phyloP scores from a whole-genome alignment of 64 coral and sea anemone genomes.

The Orbicella faveolata region DNA sequence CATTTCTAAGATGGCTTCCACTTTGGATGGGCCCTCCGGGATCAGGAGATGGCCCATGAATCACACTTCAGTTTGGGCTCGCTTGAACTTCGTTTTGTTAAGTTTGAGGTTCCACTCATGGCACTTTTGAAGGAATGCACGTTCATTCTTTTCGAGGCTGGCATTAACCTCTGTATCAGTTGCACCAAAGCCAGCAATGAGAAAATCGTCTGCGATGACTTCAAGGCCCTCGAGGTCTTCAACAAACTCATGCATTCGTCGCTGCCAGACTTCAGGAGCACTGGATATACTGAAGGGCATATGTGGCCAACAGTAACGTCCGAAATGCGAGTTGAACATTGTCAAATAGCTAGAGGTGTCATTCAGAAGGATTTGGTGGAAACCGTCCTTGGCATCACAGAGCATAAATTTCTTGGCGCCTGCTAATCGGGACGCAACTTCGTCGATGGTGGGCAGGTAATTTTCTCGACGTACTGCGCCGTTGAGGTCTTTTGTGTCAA shows the following conservation, averaged over 20 bases:
- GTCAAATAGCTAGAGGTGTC: slow-evolving; percentile 2
- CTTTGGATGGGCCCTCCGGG: too few species aligned
- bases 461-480: too few species aligned
- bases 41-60: too few species aligned
- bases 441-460: slow-evolving; percentile 4
- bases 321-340: slow-evolving; percentile 8
- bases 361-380: slow-evolving; percentile 8
- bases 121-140: too few species aligned
- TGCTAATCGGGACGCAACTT: not conserved
- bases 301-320: not conserved
- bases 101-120: too few species aligned
- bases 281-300: slow-evolving; percentile 26
- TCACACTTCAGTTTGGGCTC: too few species aligned
- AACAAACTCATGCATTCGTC: slow-evolving; percentile 22
- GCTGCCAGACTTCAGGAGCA: not conserved
- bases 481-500: too few species aligned
- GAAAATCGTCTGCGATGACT: not conserved
- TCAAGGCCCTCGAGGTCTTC: not conserved
- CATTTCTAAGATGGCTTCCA: too few species aligned
- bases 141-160: too few species aligned
- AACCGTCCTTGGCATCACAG: not conserved
- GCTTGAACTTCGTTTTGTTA: too few species aligned
- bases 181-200: too few species aligned
- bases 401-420: slow-evolving; percentile 40
- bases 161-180: too few species aligned